Base-by-base conservation (phyloP, 2,113 vertebrate genomes). In the Chlamydotis undulata region DNA sequence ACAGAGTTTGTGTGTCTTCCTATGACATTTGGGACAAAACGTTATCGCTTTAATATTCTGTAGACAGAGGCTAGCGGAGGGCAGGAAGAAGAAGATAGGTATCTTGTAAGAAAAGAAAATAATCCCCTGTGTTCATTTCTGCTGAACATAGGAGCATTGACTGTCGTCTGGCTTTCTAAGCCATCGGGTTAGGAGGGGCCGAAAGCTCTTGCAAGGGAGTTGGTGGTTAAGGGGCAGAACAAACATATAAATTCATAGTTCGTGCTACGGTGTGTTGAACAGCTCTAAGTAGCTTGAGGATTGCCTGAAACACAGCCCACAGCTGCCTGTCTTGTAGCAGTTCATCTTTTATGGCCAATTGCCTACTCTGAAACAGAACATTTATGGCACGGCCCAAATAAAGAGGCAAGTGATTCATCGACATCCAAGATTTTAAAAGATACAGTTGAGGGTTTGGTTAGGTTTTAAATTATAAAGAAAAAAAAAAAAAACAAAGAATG, bases 341-440 rank as follows among this genome's bases (percentile, higher is more conserved):
- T 71, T 83, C 87, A 78, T 89, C 83, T 87, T 93, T 91, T 87
- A 91, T 84, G 90, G 73, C 64, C 60, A 37, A 41, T 39, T 88
- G 49, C 70, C 67, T 81, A 45, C 83, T 90, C 16, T 39, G 76
- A 94, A 94, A 61, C 39, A 73, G 89, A 85, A 83, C 9, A 5
- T 90, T 94, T 88, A 83, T 61, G 68, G 77, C 68, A 83, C 1
- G 0, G 75, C 60, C n/a, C 49, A 88, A 83, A 93, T 49, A 86
- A 93, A 92, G 68, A 92, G 35, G 35, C 24, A 80, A 91, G 50
- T 17, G 52, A 84, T 90, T 94, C 59, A 96, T 76, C 50, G 17
- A 6, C 52, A 83, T 39, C 39, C 53, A 68, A 39, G 23, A 47
- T 64, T 86, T 91, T 64, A 69, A 71, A 88, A 70, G 16, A 64